Base-by-base conservation (phyloP, 2,797 vertebrate genomes). In the Gymnothorax javanicus region DNA sequence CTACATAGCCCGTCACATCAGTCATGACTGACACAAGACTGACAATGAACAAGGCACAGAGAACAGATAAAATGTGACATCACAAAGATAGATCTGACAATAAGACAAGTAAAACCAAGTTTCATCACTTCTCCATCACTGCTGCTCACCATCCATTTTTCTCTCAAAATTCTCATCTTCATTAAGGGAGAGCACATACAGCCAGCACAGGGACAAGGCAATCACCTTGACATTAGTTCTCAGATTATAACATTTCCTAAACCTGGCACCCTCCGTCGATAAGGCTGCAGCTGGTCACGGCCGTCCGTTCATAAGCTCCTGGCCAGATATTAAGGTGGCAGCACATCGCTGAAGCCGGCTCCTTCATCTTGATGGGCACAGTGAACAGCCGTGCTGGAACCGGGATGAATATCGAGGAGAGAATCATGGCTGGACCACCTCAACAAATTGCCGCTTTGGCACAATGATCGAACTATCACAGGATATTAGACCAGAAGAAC, bases 131-230 rank as follows among this genome's bases (percentile, higher is more conserved):
- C 43, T 85, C 64, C 87, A 69, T 50, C 77, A 87, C 86, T 83
- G 87, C 89, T 33, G 89, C 50, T 88, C 90, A 89, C 83, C 77
- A 83, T 73, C 85, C 90, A 87, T 84, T 88, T 23, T 88, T 88
- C 91, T 88, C 95, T 95, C 90, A 94, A 95, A 94, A 96, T 95
- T 94, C 92, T 93, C 94, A 95, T 94, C 23, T 71, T 87, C 90
- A 92, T 88, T 90, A 91, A 54, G 23, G 27, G 81, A 67, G 84
- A 89, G 88, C 91, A 86, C 23, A 84, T 87, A 90, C 86, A 25
- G 87, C 89, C 12, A 56, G 89, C 89, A 84, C 13, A 87, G 84
- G 82, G 89, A 89, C 87, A 87, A 92, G 87, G 91, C 89, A 89
- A 94, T 95, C 92, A 93, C 92, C 73, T 89, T 87, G 85, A 91